Evolutionary conservation across 2,113 vertebrate species (phyloP), one percentile per base, ranked within the genome.

Genomic region (Laterallus jamaicensis): DNA sequence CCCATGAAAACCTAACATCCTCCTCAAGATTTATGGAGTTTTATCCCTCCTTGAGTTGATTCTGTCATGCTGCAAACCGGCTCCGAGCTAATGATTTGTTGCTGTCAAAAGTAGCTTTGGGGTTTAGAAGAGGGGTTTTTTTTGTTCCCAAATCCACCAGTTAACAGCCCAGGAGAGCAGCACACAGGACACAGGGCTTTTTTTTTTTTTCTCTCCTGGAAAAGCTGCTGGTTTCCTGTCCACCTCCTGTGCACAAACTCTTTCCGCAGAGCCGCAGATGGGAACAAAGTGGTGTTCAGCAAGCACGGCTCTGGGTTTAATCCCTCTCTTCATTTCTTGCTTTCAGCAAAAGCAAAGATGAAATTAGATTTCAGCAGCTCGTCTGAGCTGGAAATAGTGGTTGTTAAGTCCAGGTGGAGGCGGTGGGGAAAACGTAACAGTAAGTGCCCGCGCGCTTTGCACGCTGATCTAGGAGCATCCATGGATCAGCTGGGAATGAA

Each of bases 161-260:
- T 37, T 70, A 70, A 21, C 68, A 80, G 86, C 88, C 85, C 86
- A 26, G 11, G 11, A 47, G 84, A 94, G 81, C 82, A 55, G 91
- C 89, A 76, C 67, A 69, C 87, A 95, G 94, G 91, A 97, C 96
- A 95, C 74, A 87, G 82, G 70, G 87, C 44, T 87, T 95, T 93
- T 94, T 94, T 44, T 47, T 47, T 47, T 47, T 44, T 19, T 8
- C 44, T 47, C 93, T 62, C 64, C 84, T 66, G 77, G 86, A 87
- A 95, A 96, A 91, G 87, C 91, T 95, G 91, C 68, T 95, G 87
- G 74, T 90, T 97, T 96, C 93, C 90, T 92, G 91, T 56, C 70
- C 0, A 13, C 83, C 95, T 84, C 96, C 93, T 42, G 40, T 62
- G 69, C 88, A 54, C 93, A 64, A 76, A 64, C 84, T 94, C 90